Conservation (phyloP, 2,888 invertebrate genomes). For the Troides aeacus region DNA sequence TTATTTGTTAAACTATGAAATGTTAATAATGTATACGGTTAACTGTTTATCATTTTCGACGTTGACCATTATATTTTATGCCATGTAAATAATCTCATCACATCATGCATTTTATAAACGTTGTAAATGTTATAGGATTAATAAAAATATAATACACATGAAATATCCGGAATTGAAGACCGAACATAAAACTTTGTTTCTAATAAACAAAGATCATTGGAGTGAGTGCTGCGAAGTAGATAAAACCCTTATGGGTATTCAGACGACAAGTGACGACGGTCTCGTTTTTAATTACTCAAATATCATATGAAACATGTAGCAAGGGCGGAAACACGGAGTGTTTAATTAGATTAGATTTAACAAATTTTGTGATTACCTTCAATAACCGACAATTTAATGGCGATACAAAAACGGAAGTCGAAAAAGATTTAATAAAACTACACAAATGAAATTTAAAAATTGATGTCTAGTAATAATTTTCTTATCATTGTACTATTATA, state of each 20-base stretch:
- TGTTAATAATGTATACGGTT: too few species aligned
- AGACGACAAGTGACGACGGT: conserved; percentile 77
- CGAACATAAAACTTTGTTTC: conserved; percentile 46
- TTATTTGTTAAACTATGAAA: too few species aligned
- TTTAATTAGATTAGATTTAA: conserved; percentile 34
- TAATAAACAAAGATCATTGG: conserved; percentile 65
- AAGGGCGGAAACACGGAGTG: conserved; percentile 48
- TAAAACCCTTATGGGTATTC: conserved; percentile 68
- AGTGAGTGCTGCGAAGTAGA: conserved; percentile 66
- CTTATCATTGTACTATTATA: neutral
- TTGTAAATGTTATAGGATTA: conserved; percentile 53
- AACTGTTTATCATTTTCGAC: neutral
- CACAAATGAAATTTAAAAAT: neutral
- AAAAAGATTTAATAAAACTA: too few species aligned
- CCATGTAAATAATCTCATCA: conserved; percentile 38
- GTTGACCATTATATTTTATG: neutral
- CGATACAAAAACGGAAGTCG: too few species aligned
- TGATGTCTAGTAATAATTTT: neutral
- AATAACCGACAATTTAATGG: neutral
- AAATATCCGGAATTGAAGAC: conserved; percentile 37
- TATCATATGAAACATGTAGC: conserved; percentile 70
- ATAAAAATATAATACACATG: conserved; percentile 45
- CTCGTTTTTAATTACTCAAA: conserved; percentile 77
- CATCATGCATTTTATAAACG: conserved; percentile 53
- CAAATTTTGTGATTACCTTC: conserved; percentile 3